phyloP scores from a whole-genome alignment of 1,140 invertebrate genomes.

The Pseudobourletiella spinata region DNA sequence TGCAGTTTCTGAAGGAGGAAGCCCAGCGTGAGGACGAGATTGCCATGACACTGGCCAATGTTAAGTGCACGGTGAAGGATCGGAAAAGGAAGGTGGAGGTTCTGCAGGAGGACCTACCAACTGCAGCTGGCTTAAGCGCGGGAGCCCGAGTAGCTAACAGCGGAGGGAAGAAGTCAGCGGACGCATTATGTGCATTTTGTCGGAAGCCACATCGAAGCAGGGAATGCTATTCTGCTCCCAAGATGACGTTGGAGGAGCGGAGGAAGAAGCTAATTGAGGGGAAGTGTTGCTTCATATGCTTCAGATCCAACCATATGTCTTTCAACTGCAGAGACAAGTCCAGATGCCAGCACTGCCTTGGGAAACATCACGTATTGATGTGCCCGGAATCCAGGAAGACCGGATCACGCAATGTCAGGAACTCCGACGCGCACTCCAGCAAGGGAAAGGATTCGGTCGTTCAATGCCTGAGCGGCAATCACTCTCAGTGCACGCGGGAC shows the following conservation, averaged over 20 bases:
- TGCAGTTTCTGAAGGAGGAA: background rate
- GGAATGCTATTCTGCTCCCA: background rate
- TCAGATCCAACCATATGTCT: background rate
- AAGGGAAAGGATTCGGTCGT: background rate
- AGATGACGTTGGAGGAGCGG: conserved; percentile 5
- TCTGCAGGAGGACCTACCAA: background rate
- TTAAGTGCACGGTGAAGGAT: background rate
- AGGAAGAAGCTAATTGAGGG: background rate
- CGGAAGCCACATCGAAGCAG: conserved; percentile 7
- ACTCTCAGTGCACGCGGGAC: background rate
- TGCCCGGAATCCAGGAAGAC: conserved; percentile 1
- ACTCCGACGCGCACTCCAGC: too few species aligned
- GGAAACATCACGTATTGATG: background rate
- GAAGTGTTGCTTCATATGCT: conserved; percentile 2
- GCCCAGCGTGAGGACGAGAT: background rate
- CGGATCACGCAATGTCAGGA: background rate
- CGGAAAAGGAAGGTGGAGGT: background rate
- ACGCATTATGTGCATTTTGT: conserved; percentile 12
- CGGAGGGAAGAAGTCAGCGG: background rate
- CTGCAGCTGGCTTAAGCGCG: background rate
- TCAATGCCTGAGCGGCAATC: background rate
- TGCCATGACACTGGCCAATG: background rate
- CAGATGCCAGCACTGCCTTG: conserved; percentile 1
- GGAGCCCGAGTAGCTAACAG: background rate
- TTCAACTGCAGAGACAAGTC: background rate